Percentiles rank a stretch among this genome's conserved stretches.
phyloP scores from a whole-genome alignment of 2,797 vertebrate genomes.

The Periparus ater region DNA sequence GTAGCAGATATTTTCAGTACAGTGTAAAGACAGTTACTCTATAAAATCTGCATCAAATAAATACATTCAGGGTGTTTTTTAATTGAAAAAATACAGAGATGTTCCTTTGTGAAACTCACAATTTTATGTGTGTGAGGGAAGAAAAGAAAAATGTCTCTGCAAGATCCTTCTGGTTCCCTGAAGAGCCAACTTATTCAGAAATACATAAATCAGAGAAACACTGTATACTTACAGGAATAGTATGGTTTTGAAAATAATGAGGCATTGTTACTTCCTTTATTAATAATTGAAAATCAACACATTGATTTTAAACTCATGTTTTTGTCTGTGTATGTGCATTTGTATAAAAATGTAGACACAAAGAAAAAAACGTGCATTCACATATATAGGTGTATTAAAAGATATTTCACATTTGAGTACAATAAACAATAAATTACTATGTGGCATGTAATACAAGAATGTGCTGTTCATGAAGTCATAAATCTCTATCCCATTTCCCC shows the following conservation, averaged over 20 bases:
- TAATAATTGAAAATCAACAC: neutral
- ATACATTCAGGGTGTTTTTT: neutral
- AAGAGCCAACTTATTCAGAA: neutral
- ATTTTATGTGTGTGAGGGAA: neutral
- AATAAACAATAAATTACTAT: neutral
- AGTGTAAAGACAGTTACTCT: neutral
- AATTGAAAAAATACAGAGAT: neutral
- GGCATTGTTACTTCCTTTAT: neutral
- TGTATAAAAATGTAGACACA: neutral
- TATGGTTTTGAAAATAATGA: neutral
- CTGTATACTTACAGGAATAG: neutral
- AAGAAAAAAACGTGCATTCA: neutral
- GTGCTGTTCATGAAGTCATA: neutral
- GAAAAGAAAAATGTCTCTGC: neutral
- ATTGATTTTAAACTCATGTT: neutral
- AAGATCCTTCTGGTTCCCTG: neutral
- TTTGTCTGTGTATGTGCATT: neutral
- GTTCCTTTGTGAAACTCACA: neutral
- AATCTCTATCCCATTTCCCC: neutral
- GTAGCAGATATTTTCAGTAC: neutral
- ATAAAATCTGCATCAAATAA: neutral
- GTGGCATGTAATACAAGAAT: neutral
- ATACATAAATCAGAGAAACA: neutral
- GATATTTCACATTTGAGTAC: neutral
- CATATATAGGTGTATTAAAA: neutral